Percentiles rank a stretch among this genome's conserved stretches.
phyloP scores from a whole-genome alignment of 1,140 invertebrate genomes.

The Drepana arcuata region DNA sequence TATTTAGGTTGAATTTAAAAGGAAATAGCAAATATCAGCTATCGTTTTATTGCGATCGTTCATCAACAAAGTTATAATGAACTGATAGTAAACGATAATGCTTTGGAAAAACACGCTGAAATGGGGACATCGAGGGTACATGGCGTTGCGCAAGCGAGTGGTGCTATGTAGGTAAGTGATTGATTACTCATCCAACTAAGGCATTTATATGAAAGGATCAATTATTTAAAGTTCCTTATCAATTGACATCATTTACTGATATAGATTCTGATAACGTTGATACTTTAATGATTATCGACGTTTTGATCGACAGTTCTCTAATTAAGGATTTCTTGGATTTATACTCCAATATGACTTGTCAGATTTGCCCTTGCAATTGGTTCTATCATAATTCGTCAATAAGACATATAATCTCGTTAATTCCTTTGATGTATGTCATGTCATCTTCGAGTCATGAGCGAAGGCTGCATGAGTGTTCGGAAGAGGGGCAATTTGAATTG shows the following conservation, averaged over 20 bases:
- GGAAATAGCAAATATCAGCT: conserved; percentile 13
- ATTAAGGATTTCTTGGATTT: too few species aligned
- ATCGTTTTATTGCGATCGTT: conserved; percentile 23
- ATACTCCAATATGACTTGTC: too few species aligned
- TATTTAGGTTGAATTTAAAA: conserved; percentile 24
- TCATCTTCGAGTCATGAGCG: too few species aligned
- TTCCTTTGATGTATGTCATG: too few species aligned
- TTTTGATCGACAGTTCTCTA: too few species aligned
- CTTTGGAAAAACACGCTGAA: conserved; percentile 17
- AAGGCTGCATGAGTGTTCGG: too few species aligned
- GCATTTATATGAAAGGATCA: too few species aligned
- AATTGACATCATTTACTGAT: conserved; percentile 43
- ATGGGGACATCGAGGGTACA: conserved; percentile 4
- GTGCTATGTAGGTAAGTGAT: conserved; percentile 37
- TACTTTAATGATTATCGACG: conserved; percentile 5
- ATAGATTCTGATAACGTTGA: conserved; percentile 15
- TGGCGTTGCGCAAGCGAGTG: not conserved
- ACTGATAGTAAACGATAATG: conserved; percentile 16
- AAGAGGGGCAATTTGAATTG: too few species aligned
- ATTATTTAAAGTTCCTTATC: conserved; percentile 52
- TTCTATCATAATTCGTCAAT: too few species aligned
- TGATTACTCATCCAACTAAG: conserved; percentile 33
- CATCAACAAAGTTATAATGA: conserved; percentile 22
- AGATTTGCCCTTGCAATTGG: too few species aligned
- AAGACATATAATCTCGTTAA: too few species aligned